Conservation (phyloP, 2,888 invertebrate species). For the Cephus pulcher region DNA sequence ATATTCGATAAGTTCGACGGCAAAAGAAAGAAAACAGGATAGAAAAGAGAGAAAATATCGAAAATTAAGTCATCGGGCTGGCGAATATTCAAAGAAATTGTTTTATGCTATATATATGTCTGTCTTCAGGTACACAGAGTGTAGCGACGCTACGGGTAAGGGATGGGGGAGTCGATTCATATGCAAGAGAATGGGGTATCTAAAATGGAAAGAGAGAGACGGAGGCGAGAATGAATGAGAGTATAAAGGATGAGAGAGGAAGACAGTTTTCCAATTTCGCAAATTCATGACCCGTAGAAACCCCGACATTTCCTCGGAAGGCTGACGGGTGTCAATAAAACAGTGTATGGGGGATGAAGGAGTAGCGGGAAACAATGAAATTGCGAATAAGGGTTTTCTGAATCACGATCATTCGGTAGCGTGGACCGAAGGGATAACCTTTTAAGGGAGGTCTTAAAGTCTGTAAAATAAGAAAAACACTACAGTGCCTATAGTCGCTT, state of each 20-base stretch:
- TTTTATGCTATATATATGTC: slow-evolving; percentile 13
- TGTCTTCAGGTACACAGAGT: background rate
- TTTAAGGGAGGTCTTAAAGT: background rate
- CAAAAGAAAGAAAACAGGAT: background rate
- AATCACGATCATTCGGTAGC: background rate
- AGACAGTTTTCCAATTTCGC: slow-evolving; percentile 46
- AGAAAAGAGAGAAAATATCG: slow-evolving; percentile 20
- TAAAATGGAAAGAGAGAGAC: background rate
- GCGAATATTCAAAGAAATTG: slow-evolving; percentile 26
- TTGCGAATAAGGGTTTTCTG: background rate
- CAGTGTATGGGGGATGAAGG: background rate
- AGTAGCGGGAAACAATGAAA: background rate
- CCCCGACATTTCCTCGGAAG: slow-evolving; percentile 7
- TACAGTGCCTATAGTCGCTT: too few species aligned
- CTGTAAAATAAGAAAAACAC: background rate
- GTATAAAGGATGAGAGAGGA: slow-evolving; percentile 24
- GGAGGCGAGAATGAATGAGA: background rate
- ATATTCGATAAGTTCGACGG: background rate
- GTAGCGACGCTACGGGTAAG: background rate
- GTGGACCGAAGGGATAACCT: background rate
- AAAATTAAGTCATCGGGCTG: slow-evolving; percentile 24
- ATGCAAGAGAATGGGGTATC: background rate
- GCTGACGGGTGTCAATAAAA: slow-evolving; percentile 45
- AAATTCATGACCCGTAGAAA: slow-evolving; percentile 37
- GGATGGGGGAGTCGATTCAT: background rate